A percentile compares a stretch with the other conserved stretches of the same genome.
Evolutionary conservation across 1,140 invertebrate species (phyloP).

Genomic region (Drosophila teissieri): DNA sequence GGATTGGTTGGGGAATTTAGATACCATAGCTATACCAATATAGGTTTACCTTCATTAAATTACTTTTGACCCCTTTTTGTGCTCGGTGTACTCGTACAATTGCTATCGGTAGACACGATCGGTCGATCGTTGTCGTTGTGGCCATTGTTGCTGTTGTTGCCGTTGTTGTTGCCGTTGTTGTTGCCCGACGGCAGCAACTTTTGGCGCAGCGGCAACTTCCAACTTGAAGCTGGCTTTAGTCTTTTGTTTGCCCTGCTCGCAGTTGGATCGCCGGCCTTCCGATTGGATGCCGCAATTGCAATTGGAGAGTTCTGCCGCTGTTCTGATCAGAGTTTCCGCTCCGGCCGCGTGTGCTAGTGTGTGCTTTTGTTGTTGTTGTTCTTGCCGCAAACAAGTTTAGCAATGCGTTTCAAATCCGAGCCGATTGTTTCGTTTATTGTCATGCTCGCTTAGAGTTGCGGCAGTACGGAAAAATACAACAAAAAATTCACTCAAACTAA

Average conservation of each 20-base stretch:
- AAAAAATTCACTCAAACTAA: conserved; percentile 20
- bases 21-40: no score
- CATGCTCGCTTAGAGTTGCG: conserved; percentile 48
- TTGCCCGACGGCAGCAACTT: conserved; percentile 45
- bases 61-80: background rate
- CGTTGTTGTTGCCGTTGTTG: conserved; percentile 32
- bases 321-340: conserved; percentile 42
- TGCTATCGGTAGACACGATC: conserved; percentile 51
- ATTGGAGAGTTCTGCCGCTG: conserved; percentile 53
- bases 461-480: conserved; percentile 21
- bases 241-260: conserved; percentile 66
- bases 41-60: background rate
- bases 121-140: conserved; percentile 43
- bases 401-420: conserved; percentile 70
- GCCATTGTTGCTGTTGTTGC: conserved; percentile 33
- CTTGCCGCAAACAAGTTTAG: conserved; percentile 70
- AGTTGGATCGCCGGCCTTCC: conserved; percentile 52
- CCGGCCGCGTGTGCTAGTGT: conserved; percentile 16
- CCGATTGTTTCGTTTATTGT: conserved; percentile 68
- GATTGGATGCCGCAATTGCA: conserved; percentile 26
- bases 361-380: conserved; percentile 21
- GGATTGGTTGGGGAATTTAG: no score
- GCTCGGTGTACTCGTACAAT: conserved; percentile 17
- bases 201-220: conserved; percentile 64
- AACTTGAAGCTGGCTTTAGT: conserved; percentile 59